Evolutionary conservation across 2,113 vertebrate genomes (phyloP).

Genomic region (western clawed frog (Xenopus tropicalis)): DNA sequence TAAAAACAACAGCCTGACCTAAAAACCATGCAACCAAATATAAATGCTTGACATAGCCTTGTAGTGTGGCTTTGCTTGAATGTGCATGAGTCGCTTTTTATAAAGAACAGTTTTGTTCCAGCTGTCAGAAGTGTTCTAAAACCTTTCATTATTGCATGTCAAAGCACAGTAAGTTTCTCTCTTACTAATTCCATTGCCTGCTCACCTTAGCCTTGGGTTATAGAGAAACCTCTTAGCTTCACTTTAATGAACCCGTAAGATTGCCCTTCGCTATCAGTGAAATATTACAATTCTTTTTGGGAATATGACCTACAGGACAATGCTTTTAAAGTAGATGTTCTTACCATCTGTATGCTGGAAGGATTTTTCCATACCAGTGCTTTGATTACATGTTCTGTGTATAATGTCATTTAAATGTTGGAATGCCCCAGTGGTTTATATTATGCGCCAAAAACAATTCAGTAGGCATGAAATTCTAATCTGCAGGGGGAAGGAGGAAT

Average conservation of each 20-base stretch:
- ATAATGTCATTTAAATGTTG: slow-evolving; percentile 35
- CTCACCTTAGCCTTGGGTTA: slow-evolving; percentile 24
- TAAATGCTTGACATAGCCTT: neutral
- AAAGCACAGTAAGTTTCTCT: neutral
- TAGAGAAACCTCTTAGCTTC: slow-evolving; percentile 7
- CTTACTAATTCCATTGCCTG: slow-evolving; percentile 6
- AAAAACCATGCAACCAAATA: neutral
- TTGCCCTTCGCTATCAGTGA: slow-evolving; percentile 7
- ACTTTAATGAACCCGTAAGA: slow-evolving; percentile 8
- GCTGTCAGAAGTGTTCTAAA: neutral
- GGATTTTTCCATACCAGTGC: slow-evolving; percentile 38
- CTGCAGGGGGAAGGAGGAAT: slow-evolving; percentile 33
- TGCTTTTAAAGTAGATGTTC: slow-evolving; percentile 26
- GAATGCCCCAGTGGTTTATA: slow-evolving; percentile 31
- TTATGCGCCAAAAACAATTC: slow-evolving; percentile 36
- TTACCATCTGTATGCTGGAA: slow-evolving; percentile 20
- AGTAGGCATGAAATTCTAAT: slow-evolving; percentile 39
- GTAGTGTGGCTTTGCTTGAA: slow-evolving; percentile 1
- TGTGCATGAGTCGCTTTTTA: slow-evolving; percentile 3
- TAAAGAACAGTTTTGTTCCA: neutral
- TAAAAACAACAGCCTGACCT: neutral
- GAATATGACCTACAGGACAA: slow-evolving; percentile 21
- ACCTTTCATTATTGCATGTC: neutral
- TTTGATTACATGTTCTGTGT: slow-evolving; percentile 26
- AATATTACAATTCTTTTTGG: slow-evolving; percentile 13